Base-by-base conservation (phyloP, 1,140 invertebrate genomes). In the Sarcophaga peregrina region DNA sequence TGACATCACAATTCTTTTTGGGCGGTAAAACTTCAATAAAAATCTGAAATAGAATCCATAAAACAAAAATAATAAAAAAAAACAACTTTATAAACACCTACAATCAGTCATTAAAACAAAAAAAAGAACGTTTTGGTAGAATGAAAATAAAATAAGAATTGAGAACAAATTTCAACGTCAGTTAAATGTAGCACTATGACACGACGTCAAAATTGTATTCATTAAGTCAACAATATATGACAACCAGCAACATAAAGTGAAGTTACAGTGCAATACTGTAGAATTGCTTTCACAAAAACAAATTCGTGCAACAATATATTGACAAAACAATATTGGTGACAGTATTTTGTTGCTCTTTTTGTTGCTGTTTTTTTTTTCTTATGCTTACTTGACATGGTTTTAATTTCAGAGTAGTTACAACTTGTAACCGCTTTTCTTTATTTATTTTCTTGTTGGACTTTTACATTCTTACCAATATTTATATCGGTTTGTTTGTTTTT, bases 1-100 rank as follows among this genome's bases (percentile, higher is more conserved):
- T 68, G 62, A 68, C 62, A 68, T 68, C 62, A 68, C 62, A 8
- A 68, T 68, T 68, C 62, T 68, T 68, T 68, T 68, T 68, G 20
- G 62, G 62, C 62, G 62, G 62, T 20, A 68, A 68, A 68, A 76
- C 74, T 46, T 47, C 74, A 76, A 37, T 2, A 37, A 76, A 47
- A 75, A 75, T 76, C 13, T 47, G 37, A 47, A 76, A 47, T n/a
- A 76, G 45, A 50, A 76, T 11, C n/a, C n/a, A 50, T 47, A 76
- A 47, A 47, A 76, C 20, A 76, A 76, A 9, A 10, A 76, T 13
- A 15, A 76, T 37, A 37, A 37, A 37, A 37, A 37, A 37, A 37
- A 37, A n/a, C n/a, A 37, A 37, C 25, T 37, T 37, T 37, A 76
- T 76, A 46, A 15, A 17, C 74, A 47, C 45, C 74, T 47, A 76